phyloP scores from a whole-genome alignment of 2,888 invertebrate genomes.

The Aporophyla lueneburgensis region DNA sequence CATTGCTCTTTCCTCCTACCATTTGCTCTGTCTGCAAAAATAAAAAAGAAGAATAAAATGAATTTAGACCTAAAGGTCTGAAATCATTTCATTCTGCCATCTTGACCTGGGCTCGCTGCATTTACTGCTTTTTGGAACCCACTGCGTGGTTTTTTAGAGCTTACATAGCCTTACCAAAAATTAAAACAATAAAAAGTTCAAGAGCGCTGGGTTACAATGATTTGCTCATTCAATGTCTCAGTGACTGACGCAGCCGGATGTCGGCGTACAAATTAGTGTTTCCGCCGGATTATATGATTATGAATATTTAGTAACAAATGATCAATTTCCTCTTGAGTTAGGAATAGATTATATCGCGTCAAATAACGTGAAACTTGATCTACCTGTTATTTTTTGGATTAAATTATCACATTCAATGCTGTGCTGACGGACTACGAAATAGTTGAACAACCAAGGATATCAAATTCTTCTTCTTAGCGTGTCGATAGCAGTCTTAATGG shows the following conservation, averaged over 20 bases:
- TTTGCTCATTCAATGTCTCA: conserved; percentile 38
- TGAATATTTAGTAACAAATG: conserved; percentile 50
- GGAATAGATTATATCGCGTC: conserved; percentile 5
- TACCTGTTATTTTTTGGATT: background rate
- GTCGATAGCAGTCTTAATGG: no score
- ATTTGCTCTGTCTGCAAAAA: background rate
- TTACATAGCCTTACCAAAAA: background rate
- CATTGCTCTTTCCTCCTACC: background rate
- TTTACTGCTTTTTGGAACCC: background rate
- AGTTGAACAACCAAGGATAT: background rate
- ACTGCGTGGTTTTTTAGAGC: background rate
- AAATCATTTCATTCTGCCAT: background rate
- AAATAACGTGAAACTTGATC: background rate
- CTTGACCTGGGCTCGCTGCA: no score
- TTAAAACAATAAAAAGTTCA: conserved; percentile 30
- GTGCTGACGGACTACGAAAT: background rate
- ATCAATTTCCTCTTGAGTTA: conserved; percentile 39
- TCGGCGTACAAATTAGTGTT: conserved; percentile 47
- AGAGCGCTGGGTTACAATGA: conserved; percentile 33
- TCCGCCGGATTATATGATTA: conserved; percentile 49
- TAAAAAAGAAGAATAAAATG: no score
- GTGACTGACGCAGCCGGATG: conserved; percentile 51
- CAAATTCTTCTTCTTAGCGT: background rate
- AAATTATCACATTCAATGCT: background rate
- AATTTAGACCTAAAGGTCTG: no score